Evolutionary conservation across 2,888 invertebrate species (phyloP), one percentile per base, ranked within the genome.

Genomic region (Arge pagana): DNA sequence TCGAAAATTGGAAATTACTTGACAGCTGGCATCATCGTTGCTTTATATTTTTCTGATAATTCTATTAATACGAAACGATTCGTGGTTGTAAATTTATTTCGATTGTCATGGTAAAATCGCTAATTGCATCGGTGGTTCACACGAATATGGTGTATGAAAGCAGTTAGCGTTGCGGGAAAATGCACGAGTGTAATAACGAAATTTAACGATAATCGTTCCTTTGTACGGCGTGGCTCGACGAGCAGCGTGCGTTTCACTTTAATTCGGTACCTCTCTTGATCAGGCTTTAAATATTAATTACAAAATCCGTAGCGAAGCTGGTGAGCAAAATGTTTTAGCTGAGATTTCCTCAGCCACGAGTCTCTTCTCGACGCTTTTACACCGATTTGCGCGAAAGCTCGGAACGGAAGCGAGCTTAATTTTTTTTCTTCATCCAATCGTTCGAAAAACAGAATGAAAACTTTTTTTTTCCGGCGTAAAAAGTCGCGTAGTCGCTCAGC

Each of bases 261-360:
- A 26, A 40, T 16, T n/a, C n/a, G n/a, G 13, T 40, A 15, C 26
- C 42, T 13, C n/a, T 19, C 60, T 69, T 69, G 70, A 71, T 71
- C 67, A 68, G 66, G 63, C 64, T 64, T 69, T 69, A 69, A 67
- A 65, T 68, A 67, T 65, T 58, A 64, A 66, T 15, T 5, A 10
- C 21, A 18, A 37, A 23, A 37, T 37, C 19, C 21, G 19, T 26
- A 10, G 8, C 7, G n/a, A n/a, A 26, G 26, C 7, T 26, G n/a
- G 26, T n/a, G 7, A n/a, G 26, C 26, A 26, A 26, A 26, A n/a
- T n/a, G n/a, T n/a, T n/a, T n/a, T n/a, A n/a, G n/a, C n/a, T n/a
- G n/a, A n/a, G n/a, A n/a, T n/a, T n/a, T n/a, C n/a, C n/a, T n/a
- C n/a, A n/a, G n/a, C n/a, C n/a, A n/a, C n/a, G n/a, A n/a, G n/a